Evolutionary conservation across 2,888 invertebrate genomes (phyloP), one percentile per base, ranked within the genome.

Genomic region (Sinelater perroti): DNA sequence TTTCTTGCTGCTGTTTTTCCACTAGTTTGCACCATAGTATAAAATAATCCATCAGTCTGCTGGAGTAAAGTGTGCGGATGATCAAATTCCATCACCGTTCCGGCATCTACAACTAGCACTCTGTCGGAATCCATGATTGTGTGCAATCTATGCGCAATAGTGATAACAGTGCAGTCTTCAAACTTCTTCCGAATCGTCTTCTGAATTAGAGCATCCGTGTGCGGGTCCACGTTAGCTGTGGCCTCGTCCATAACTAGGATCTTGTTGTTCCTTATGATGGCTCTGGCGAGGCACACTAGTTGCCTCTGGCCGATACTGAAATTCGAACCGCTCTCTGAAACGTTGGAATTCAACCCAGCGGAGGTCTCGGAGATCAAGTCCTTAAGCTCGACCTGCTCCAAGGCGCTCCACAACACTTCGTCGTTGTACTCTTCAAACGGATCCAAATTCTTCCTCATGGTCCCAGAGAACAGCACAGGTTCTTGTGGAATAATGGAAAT

Each of bases 401-500:
- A 78, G 0, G 91, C 91, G 56, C 84, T 82, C 95, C 95, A 95
- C 1, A 96, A 77, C 57, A 88, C 83, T 8, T 84, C 83, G 68
- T 95, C 95, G 0, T 84, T 82, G 70, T 89, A 90, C 71, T 89
- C 87, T 63, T 89, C 87, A 75, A 95, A 95, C 1, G 95, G 95
- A 80, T 95, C 95, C 56, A 96, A 82, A 80, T 96, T 96, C 71
- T 89, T 89, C 1, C 95, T 82, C 82, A 96, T 84, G 2, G 91
- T 89, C 26, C 94, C 95, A 0, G 92, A 91, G 79, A 96, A 93
- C 40, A 93, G 78, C 45, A 93, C 90, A 0, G 93, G 93, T 71
- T 93, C 92, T 75, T 93, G 93, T 0, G 93, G 93, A 50, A 93
- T 93, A 69, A 93, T 93, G 7, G 92, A 90, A 62, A 93, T 84